A percentile compares a stretch with the other conserved stretches of the same genome.
phyloP scores from a whole-genome alignment of 2,113 vertebrate genomes.

The Myotis yumanensis region DNA sequence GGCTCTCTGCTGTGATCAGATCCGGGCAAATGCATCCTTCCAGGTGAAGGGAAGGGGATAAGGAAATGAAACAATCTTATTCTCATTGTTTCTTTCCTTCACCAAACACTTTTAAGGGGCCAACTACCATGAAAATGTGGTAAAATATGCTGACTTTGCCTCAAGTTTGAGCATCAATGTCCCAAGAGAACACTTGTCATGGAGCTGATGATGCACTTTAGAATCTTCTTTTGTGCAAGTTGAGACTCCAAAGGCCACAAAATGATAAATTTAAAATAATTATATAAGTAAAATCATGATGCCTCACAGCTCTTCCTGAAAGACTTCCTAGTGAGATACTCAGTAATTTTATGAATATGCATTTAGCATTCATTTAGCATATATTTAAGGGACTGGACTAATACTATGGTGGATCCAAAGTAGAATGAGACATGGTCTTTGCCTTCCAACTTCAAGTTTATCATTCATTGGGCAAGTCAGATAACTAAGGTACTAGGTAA shows the following conservation, averaged over 20 bases:
- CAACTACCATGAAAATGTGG: neutral
- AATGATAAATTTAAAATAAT: conserved; percentile 1
- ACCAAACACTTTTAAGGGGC: neutral
- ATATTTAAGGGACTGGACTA: neutral
- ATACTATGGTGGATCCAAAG: neutral
- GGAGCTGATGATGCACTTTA: neutral
- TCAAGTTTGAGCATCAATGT: neutral
- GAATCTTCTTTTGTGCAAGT: neutral
- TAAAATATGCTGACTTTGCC: neutral
- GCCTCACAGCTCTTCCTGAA: neutral
- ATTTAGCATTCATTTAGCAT: neutral
- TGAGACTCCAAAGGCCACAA: neutral
- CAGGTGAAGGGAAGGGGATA: neutral
- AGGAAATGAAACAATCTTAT: neutral
- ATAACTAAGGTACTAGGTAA: neutral
- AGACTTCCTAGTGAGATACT: neutral
- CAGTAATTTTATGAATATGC: neutral
- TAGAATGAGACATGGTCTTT: neutral
- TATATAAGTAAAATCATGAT: neutral
- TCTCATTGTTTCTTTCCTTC: neutral
- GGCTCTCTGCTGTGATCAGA: neutral
- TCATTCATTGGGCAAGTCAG: neutral
- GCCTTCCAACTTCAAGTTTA: neutral
- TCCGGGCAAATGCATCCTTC: neutral
- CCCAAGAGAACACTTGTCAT: neutral